Conservation (phyloP, 2,888 invertebrate species). For the Tenthredo notha region DNA sequence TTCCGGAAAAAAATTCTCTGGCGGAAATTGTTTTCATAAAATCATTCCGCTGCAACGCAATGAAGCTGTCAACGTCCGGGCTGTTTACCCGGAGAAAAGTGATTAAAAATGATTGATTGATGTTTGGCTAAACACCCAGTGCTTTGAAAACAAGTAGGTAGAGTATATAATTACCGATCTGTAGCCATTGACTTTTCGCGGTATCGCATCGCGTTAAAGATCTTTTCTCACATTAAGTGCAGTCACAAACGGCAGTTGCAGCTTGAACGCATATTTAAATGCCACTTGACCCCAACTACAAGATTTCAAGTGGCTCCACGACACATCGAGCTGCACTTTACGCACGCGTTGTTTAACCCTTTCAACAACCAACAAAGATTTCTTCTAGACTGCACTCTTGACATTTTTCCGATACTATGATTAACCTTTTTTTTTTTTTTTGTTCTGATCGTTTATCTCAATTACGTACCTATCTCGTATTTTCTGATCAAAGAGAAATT, state of each 20-base stretch:
- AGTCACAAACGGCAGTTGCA: neutral
- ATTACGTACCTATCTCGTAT: neutral
- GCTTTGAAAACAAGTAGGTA: neutral
- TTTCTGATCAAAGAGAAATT: conserved; percentile 40
- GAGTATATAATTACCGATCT: neutral
- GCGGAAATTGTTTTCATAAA: neutral
- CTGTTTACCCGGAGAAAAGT: neutral
- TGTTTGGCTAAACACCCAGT: neutral
- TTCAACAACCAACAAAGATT: neutral
- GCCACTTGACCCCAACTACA: neutral
- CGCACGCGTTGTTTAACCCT: neutral
- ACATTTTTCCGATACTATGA: neutral
- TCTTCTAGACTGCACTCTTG: neutral
- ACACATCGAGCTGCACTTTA: conserved; percentile 5
- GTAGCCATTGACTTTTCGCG: neutral
- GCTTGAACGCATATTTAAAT: neutral
- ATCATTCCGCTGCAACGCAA: neutral
- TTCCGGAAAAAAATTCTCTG: too few species aligned
- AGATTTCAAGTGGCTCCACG: neutral
- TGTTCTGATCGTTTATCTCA: neutral
- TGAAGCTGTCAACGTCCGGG: neutral
- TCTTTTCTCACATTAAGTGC: neutral
- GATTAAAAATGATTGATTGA: conserved; percentile 26
- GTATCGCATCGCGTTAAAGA: neutral
- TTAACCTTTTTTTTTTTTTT: neutral